Base-by-base conservation (phyloP, 2,113 vertebrate genomes). In the Mugil cephalus region DNA sequence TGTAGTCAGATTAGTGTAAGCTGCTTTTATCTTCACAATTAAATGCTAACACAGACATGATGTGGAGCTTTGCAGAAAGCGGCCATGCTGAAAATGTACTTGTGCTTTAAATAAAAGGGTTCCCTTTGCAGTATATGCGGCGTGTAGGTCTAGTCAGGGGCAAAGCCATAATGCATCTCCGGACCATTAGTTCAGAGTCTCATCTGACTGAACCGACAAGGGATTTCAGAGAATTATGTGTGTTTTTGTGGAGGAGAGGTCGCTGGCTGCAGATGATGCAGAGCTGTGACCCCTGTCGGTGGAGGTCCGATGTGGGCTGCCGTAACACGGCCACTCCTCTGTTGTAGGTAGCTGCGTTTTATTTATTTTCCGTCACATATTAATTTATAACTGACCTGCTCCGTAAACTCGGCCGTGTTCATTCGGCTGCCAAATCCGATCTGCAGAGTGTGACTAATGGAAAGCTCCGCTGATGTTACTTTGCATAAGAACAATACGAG, bases 161-260 rank as follows among this genome's bases (percentile, higher is more conserved):
- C 19, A 34, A 54, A 62, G 64, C 8, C 15, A 12, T 7, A 69
- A 74, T 30, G 43, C 36, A 15, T 84, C 47, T 75, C 52, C 1
- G 6, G 70, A 39, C 65, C 69, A 69, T 76, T 64, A 55, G 66
- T 75, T 71, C 48, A 58, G 21, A 55, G 47, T 19, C 67, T 85
- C 52, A 77, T 78, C 74, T 75, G 56, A 79, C 59, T 83, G 35
- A 85, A 65, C 63, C 17, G 67, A 81, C 19, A 10, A 67, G 65
- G 78, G 76, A 78, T 90, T 82, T 82, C 24, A 73, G 80, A 79
- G 76, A 59, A 81, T 63, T 86, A 69, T 68, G 46, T 40, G 35
- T 58, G 74, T 80, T 82, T 30, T 71, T 74, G 63, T 79, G 64
- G 76, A 43, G 67, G 54, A 72, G 75, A 73, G 85, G 64, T 80